Percentiles rank a stretch among this genome's conserved stretches.
phyloP scores from a whole-genome alignment of 2,113 vertebrate genomes.

The Panthera leo region DNA sequence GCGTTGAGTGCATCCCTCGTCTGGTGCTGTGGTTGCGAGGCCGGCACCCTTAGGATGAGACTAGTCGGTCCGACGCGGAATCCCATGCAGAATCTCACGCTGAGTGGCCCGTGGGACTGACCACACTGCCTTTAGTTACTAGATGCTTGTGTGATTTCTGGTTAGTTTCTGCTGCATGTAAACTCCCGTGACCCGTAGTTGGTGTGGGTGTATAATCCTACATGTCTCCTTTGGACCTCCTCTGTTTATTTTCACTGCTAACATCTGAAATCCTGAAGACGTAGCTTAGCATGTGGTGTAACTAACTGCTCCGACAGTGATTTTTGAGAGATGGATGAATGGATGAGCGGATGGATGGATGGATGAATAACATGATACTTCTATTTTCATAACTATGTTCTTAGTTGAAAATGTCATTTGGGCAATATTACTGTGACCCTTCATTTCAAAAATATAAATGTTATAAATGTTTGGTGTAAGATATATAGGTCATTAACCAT shows the following conservation, averaged over 20 bases:
- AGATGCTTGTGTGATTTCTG: background rate
- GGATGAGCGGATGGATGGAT: background rate
- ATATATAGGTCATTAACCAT: background rate
- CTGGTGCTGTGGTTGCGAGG: background rate
- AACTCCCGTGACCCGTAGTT: background rate
- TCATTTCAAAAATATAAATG: slow-evolving; percentile 19
- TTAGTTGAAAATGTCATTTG: background rate
- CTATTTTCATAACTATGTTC: background rate
- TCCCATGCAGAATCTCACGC: too few relatives aligned
- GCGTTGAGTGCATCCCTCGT: background rate
- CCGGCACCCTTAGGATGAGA: background rate
- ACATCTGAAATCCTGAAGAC: background rate
- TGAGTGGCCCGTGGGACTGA: accelerated
- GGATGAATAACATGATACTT: background rate
- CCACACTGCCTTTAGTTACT: background rate
- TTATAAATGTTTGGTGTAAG: background rate
- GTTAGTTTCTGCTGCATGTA: background rate
- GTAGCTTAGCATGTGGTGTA: background rate
- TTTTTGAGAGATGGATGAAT: background rate
- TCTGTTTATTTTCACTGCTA: background rate
- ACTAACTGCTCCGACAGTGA: background rate
- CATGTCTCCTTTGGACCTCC: background rate
- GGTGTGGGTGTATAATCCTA: background rate
- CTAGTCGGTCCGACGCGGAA: background rate
- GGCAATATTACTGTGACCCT: background rate